Percentiles rank a stretch among this genome's conserved stretches.
phyloP scores from a whole-genome alignment of 2,113 vertebrate species.

The Microcebus murinus region DNA sequence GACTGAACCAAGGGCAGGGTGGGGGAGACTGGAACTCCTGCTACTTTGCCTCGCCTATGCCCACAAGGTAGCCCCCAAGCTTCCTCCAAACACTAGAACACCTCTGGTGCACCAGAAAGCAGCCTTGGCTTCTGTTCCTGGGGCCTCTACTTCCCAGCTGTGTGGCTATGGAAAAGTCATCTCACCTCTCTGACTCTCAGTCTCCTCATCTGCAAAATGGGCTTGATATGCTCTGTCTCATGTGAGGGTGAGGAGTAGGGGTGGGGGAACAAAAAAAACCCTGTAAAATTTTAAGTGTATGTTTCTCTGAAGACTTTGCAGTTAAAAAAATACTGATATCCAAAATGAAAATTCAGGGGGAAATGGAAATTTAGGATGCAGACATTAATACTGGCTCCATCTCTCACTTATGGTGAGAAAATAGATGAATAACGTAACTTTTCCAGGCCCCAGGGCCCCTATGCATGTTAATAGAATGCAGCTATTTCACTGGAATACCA shows the following conservation, averaged over 20 bases:
- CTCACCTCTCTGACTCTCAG: not conserved
- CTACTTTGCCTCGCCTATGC: no score
- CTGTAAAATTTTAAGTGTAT: not conserved
- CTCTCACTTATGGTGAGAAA: no score
- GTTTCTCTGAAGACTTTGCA: no score
- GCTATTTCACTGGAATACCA: not conserved
- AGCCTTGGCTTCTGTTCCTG: not conserved
- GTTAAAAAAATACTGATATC: not conserved
- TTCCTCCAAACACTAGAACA: not conserved
- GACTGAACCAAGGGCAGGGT: fast-evolving
- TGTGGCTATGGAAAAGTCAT: not conserved
- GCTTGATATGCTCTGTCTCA: not conserved
- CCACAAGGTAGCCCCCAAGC: not conserved
- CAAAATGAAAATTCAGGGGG: no score
- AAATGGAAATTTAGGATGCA: not conserved
- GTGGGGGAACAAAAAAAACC: not conserved
- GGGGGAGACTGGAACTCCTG: not conserved
- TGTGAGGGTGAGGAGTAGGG: not conserved
- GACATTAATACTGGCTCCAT: not conserved
- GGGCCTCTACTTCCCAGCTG: not conserved
- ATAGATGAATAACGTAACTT: not conserved
- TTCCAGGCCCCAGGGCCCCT: not conserved
- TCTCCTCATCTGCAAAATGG: not conserved
- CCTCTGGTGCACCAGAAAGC: not conserved
- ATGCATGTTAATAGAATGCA: not conserved